Base-by-base conservation (phyloP, 2,888 invertebrate species). In the Ochropleura plecta region DNA sequence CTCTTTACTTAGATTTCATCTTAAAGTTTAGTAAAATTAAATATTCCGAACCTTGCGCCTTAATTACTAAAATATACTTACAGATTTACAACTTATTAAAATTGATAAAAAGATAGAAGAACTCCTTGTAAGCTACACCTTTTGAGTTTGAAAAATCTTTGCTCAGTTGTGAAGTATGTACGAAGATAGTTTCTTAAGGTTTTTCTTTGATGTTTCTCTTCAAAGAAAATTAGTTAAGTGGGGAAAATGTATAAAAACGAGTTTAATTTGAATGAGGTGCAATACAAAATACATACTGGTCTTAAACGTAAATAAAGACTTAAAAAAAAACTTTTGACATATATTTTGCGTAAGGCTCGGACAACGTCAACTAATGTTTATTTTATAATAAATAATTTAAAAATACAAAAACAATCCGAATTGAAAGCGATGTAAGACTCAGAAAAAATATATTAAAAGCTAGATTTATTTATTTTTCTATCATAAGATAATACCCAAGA, bases 111-210 rank as follows among this genome's bases (percentile, higher is more conserved):
- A 76, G 9, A 49, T n/a, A 42, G 7, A 4, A 63, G 6, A 30
- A 51, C 46, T 57, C 55, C 68, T 71, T 64, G 40, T 68, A 40
- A 70, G 5, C 6, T 42, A 67, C 40, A 40, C 66, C 49, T 73
- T 65, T 74, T 57, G 7, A 51, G 30, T 68, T 73, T 0, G 0
- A 46, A 63, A 79, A 74, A 20, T 65, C 67, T 83, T 73, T 55
- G 63, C 42, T 48, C 18, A 48, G 12, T 68, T 66, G 84, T 62
- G 55, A 80, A 63, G 70, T 69, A 70, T 74, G 81, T 65, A 5
- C 10, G 0, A 65, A 83, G 74, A 67, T 65, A 57, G 70, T 71
- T 70, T 51, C 48, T 55, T 40, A 7, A 57, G 18, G 40, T 64
- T 80, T 55, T 63, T 53, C 60, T 16, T 44, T 53, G 57, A 48